Evolutionary conservation across 2,888 invertebrate species (phyloP).

Genomic region (Patella caerulea): DNA sequence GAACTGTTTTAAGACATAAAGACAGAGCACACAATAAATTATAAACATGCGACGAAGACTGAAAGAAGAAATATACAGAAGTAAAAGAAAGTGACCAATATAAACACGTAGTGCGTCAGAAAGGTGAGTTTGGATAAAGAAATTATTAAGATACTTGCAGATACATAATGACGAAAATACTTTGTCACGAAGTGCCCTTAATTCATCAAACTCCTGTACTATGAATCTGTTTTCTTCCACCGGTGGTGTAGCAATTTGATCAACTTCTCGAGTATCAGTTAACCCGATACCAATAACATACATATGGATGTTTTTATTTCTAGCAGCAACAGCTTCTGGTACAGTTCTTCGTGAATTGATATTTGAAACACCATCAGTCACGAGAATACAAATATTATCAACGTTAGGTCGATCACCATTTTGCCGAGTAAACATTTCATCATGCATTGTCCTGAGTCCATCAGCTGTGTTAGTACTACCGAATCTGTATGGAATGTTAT

Average conservation of each 20-base stretch:
- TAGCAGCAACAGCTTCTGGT: slow-evolving; percentile 52
- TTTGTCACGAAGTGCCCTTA: slow-evolving; percentile 40
- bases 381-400: slow-evolving; percentile 55
- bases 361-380: slow-evolving; percentile 66
- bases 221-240: slow-evolving; percentile 45
- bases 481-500: slow-evolving; percentile 50
- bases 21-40: too few species aligned
- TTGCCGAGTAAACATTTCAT: slow-evolving; percentile 47
- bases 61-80: too few species aligned
- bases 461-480: slow-evolving; percentile 65
- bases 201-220: slow-evolving; percentile 49
- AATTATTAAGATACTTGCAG: slow-evolving; percentile 33
- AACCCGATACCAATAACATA: slow-evolving; percentile 52
- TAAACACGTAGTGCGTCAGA: too few species aligned
- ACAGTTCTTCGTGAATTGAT: slow-evolving; percentile 59
- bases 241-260: slow-evolving; percentile 53
- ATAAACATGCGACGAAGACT: too few species aligned
- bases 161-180: slow-evolving; percentile 46
- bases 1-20: too few species aligned
- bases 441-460: slow-evolving; percentile 57
- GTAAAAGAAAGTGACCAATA: too few species aligned
- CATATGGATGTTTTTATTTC: slow-evolving; percentile 39
- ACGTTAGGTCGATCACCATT: slow-evolving; percentile 59
- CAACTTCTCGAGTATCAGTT: slow-evolving; percentile 51
- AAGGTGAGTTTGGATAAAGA: too few species aligned